Conservation (phyloP, 2,888 invertebrate species). For the Apodemia zela region DNA sequence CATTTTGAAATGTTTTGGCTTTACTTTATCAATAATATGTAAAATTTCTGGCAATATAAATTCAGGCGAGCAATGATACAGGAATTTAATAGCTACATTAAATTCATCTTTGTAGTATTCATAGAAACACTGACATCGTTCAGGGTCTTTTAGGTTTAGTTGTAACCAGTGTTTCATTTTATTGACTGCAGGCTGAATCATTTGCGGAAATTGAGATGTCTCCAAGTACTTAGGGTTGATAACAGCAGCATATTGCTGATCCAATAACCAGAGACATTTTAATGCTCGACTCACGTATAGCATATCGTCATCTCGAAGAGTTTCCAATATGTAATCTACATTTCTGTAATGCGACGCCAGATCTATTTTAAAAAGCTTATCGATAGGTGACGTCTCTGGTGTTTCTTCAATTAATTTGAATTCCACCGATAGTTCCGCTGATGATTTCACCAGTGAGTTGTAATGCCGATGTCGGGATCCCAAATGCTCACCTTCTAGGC, state of each 20-base stretch:
- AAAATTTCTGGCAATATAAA: no score
- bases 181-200: no score
- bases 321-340: conserved; percentile 47
- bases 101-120: no score
- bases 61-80: no score
- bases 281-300: conserved; percentile 56
- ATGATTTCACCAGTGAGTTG: conserved; percentile 42
- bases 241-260: conserved; percentile 39
- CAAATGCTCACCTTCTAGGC: conserved; percentile 44
- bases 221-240: no score
- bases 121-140: no score
- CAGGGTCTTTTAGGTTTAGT: no score
- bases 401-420: conserved; percentile 32
- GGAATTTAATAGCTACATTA: no score
- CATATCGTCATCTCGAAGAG: conserved; percentile 54
- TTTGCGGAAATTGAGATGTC: no score
- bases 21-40: no score
- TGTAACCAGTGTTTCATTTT: no score
- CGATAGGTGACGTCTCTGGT: conserved; percentile 44
- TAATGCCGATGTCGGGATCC: conserved; percentile 46
- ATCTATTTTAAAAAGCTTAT: conserved; percentile 56
- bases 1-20: no score
- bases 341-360: conserved; percentile 48
- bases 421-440: conserved; percentile 28
- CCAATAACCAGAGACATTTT: conserved; percentile 51